Evolutionary conservation across 2,888 invertebrate species (phyloP), one percentile per base, ranked within the genome.

Genomic region (Tetropium fuscum): DNA sequence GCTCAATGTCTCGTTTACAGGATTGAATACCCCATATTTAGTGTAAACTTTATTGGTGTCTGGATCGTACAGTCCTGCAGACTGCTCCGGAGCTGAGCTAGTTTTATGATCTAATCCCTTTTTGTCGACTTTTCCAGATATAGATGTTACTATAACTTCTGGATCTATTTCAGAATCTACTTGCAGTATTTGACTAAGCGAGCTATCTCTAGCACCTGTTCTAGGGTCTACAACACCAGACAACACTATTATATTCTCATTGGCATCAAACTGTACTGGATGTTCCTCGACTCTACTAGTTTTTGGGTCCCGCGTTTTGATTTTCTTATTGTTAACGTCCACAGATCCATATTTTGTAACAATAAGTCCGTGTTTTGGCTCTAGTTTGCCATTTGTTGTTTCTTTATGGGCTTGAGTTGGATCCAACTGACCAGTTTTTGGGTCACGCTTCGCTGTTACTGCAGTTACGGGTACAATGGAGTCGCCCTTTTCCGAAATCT

Each of bases 1-100:
- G 1, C 88, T 88, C 3, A 90, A 85, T 0, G 90, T 90, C 66
- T 89, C 89, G 72, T 87, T 86, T 0, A 90, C 83, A 16, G 90
- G 85, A 80, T 90, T 89, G 61, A 89, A 88, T 74, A 90, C 88
- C 11, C 90, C 90, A 66, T 90, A 90, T 74, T 90, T 90, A 0
- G 90, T 90, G 68, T 89, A 89, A 41, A 90, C 86, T 73, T 87
- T 89, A 64, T 88, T 88, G 41, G 86, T 88, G 63, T 87, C 87
- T 0, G 89, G 88, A 78, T 90, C 88, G 32, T 88, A 86, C 74
- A 90, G 87, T 19, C 89, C 90, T 0, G 85, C 86, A 0, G 88
- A 87, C 63, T 87, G 87, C 80, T 90, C 90, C 4, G 88, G 83
- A 1, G 72, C 84, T 13, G 85, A 81, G 0, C 87, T 85, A 47